phyloP scores from a whole-genome alignment of 2,888 invertebrate genomes.

The Stenichneumon culpator region DNA sequence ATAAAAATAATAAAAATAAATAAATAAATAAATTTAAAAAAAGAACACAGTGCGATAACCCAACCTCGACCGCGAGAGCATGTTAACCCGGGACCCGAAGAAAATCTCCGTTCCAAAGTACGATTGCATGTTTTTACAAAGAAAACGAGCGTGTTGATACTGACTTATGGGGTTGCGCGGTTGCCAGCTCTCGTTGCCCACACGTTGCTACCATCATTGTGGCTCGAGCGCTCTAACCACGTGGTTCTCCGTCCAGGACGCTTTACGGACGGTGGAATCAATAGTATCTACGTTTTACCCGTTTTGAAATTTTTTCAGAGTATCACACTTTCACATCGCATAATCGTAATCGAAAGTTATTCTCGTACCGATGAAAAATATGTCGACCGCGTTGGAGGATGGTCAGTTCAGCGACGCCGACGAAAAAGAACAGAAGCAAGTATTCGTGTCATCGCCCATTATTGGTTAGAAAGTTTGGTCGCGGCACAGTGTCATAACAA shows the following conservation, averaged over 20 bases:
- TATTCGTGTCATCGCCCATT: conserved; percentile 56
- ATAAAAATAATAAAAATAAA: no score
- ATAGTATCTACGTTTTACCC: not conserved
- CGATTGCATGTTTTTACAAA: not conserved
- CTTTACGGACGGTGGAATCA: conserved; percentile 23
- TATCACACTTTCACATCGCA: not conserved
- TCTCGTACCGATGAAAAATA: conserved; percentile 36
- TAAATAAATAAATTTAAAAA: no score
- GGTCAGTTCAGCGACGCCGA: conserved; percentile 86
- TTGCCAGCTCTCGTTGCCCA: conserved; percentile 48
- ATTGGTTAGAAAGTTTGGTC: conserved; percentile 28
- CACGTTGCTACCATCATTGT: conserved; percentile 14
- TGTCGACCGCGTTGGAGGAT: conserved; percentile 78
- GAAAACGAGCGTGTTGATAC: conserved; percentile 59
- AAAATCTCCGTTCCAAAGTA: not conserved
- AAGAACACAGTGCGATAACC: not conserved
- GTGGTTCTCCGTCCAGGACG: conserved; percentile 9
- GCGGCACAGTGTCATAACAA: conserved; percentile 49
- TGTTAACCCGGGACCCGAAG: not conserved
- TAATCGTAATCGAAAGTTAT: not conserved
- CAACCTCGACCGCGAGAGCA: not conserved
- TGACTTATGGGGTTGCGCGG: conserved; percentile 42
- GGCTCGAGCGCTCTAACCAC: conserved; percentile 13
- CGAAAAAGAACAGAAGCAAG: conserved; percentile 76
- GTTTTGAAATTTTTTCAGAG: not conserved